Conservation (phyloP, 2,888 invertebrate species). For the Rhagium mordax region DNA sequence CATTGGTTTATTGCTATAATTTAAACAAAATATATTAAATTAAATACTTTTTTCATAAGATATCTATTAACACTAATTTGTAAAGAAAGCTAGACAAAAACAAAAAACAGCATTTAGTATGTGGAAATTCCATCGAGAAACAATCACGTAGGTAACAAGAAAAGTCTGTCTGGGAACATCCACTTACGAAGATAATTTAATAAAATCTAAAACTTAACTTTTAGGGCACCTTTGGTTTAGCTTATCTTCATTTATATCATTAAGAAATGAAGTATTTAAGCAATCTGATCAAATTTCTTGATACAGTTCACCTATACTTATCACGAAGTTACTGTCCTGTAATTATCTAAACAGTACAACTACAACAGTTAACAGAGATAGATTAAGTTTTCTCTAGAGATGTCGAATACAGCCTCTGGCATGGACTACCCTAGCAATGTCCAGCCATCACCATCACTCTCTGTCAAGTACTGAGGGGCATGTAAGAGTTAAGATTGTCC, state of each 20-base stretch:
- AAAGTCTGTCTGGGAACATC: constrained; percentile 2
- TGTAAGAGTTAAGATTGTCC: constrained; percentile 88
- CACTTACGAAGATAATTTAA: constrained; percentile 31
- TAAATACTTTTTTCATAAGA: constrained; percentile 45
- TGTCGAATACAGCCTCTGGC: constrained; percentile 49
- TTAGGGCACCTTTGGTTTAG: constrained; percentile 92
- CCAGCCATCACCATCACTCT: constrained; percentile 72
- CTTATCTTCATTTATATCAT: constrained; percentile 74
- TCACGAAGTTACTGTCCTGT: constrained; percentile 65
- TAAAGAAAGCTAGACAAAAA: constrained; percentile 62
- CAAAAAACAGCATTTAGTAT: constrained; percentile 38
- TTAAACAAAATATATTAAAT: constrained; percentile 53
- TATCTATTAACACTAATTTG: constrained; percentile 57
- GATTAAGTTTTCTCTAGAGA: constrained; percentile 56
- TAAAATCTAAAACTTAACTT: constrained; percentile 74
- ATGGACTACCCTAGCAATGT: constrained; percentile 62
- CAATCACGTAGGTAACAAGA: not conserved
- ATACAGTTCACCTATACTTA: constrained; percentile 65
- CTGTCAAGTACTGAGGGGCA: constrained; percentile 82
- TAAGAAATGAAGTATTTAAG: constrained; percentile 55
- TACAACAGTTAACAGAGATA: constrained; percentile 68
- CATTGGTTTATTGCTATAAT: constrained; percentile 69
- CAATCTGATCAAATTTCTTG: constrained; percentile 56
- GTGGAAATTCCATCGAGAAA: constrained; percentile 35
- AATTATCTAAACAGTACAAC: constrained; percentile 64